phyloP scores from a whole-genome alignment of 2,113 vertebrate genomes.

The Pampusana beccarii region DNA sequence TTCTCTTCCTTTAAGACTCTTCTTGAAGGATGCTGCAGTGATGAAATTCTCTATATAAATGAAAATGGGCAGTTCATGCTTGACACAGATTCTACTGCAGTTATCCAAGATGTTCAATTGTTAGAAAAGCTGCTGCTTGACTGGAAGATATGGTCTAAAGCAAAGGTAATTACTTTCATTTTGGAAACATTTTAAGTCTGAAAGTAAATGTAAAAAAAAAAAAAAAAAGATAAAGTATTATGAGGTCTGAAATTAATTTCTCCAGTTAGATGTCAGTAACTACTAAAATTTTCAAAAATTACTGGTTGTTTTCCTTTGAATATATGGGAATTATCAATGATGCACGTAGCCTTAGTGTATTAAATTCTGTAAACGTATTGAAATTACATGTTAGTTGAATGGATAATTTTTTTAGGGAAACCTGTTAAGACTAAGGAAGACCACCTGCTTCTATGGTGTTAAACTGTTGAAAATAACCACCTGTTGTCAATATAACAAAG shows the following conservation, averaged over 20 bases:
- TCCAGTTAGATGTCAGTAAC: not conserved
- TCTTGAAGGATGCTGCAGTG: conserved; percentile 90
- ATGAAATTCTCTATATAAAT: conserved; percentile 80
- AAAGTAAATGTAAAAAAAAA: not conserved
- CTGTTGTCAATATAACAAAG: not conserved
- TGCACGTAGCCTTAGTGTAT: not conserved
- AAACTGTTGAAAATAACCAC: not conserved
- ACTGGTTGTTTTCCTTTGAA: not conserved
- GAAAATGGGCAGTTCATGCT: conserved; percentile 85
- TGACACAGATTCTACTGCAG: conserved; percentile 82
- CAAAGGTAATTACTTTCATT: conserved; percentile 75
- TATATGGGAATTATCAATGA: not conserved
- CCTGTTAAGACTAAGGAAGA: not conserved
- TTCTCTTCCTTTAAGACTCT: conserved; percentile 78
- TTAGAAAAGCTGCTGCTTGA: conserved; percentile 91
- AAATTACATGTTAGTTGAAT: not conserved
- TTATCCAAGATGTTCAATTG: conserved; percentile 90
- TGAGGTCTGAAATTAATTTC: not conserved
- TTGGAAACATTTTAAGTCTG: not conserved
- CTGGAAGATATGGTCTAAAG: conserved; percentile 98
- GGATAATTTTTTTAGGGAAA: not conserved
- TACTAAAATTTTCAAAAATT: not conserved
- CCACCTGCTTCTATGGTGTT: not conserved
- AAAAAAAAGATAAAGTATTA: not conserved
- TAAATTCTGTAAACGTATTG: not conserved